phyloP scores from a whole-genome alignment of 2,888 invertebrate species.

The Electrophaes corylata region DNA sequence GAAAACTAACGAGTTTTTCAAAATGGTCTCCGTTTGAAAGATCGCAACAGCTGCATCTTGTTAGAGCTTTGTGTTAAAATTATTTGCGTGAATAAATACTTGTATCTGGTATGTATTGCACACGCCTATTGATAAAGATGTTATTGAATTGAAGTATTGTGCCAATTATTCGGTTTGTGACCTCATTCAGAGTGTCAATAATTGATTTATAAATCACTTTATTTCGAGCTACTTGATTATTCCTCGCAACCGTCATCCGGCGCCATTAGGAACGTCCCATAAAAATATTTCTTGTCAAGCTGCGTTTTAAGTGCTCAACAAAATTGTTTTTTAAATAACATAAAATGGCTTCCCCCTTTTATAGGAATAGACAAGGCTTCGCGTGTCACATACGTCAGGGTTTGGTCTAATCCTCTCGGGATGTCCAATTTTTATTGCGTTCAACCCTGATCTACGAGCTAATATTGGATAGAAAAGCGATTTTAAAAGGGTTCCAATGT shows the following conservation, averaged over 20 bases:
- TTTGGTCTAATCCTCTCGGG: constrained; percentile 78
- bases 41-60: constrained; percentile 81
- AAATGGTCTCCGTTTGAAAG: constrained; percentile 74
- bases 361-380: constrained; percentile 72
- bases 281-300: constrained; percentile 46
- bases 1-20: constrained; percentile 80
- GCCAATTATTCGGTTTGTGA: constrained; percentile 69
- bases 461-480: constrained; percentile 73
- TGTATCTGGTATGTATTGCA: constrained; percentile 50
- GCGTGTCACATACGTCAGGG: constrained; percentile 79
- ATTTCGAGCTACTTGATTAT: constrained; percentile 61
- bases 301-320: constrained; percentile 56
- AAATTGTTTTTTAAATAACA: constrained; percentile 78
- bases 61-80: constrained; percentile 79
- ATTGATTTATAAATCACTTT: constrained; percentile 71
- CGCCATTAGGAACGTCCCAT: constrained; percentile 52
- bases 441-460: constrained; percentile 74
- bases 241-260: constrained; percentile 51
- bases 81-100: constrained; percentile 73
- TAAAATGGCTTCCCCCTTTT: constrained; percentile 56
- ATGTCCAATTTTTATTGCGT: constrained; percentile 79
- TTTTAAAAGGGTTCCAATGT: constrained; percentile 54
- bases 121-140: constrained; percentile 59
- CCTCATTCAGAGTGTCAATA: constrained; percentile 65
- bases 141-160: constrained; percentile 64